A percentile compares a stretch with the other conserved stretches of the same genome.
These are phyloP conservation scores for Craniophora ligustri DNA, from an alignment of 2,888 invertebrate species.

Conservation along the genomic window DNA sequence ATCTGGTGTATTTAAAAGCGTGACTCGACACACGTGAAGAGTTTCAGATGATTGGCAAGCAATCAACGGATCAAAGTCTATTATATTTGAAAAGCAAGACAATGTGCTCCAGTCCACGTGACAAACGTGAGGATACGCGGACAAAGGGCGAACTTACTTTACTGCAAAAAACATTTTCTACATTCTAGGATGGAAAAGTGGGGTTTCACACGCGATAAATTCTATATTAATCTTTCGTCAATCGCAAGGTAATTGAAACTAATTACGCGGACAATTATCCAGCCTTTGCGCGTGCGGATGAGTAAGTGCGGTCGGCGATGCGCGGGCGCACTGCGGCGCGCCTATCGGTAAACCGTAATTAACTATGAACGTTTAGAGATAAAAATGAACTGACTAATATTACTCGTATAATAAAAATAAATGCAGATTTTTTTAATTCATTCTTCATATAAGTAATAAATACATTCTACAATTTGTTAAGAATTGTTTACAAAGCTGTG, in stretches of 20 bases:
- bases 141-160: constrained; percentile 73
- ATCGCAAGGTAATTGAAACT: constrained; percentile 79
- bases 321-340: constrained; percentile 21
- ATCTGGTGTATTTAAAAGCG: constrained; percentile 8
- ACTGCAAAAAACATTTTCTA: constrained; percentile 76
- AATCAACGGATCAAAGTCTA: constrained; percentile 74
- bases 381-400: no score
- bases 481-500: no score
- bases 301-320: constrained; percentile 51
- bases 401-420: no score
- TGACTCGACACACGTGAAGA: constrained; percentile 65
- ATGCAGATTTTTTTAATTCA: no score
- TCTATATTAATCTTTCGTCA: constrained; percentile 86
- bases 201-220: constrained; percentile 82
- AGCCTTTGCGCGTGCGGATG: constrained; percentile 58
- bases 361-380: no score
- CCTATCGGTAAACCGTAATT: constrained; percentile 19
- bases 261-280: constrained; percentile 75
- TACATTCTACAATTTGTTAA: no score
- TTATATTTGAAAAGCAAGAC: constrained; percentile 73
- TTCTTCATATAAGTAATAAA: no score
- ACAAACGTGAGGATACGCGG: constrained; percentile 70
- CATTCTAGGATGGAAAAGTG: constrained; percentile 81
- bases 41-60: constrained; percentile 71
- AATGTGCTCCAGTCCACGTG: constrained; percentile 76